A percentile compares a stretch with the other conserved stretches of the same genome.
These are phyloP conservation scores for Stegostoma tigrinum DNA, from an alignment of 2,113 vertebrate genomes.

Conservation along the genomic window DNA sequence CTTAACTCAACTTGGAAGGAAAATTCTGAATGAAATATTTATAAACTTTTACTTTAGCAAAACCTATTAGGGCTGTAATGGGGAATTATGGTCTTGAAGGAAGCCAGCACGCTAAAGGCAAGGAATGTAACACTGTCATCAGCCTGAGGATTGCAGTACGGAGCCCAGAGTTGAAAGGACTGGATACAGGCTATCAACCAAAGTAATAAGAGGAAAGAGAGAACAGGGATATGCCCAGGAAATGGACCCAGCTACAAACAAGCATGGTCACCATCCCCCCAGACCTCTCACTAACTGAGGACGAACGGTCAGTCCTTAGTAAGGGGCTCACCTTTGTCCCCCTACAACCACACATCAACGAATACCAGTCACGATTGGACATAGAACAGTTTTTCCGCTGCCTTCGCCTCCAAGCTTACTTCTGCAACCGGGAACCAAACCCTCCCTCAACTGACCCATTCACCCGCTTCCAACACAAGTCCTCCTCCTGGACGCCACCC, in stretches of 20 bases:
- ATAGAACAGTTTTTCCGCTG: too few relatives aligned
- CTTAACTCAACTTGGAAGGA: not conserved
- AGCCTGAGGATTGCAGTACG: not conserved
- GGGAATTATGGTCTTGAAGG: not conserved
- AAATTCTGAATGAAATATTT: not conserved
- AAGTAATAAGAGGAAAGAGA: not conserved
- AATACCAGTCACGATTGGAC: too few relatives aligned
- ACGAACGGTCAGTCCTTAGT: too few relatives aligned
- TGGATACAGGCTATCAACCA: not conserved
- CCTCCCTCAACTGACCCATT: too few relatives aligned
- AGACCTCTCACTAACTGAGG: too few relatives aligned
- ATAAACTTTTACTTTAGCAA: not conserved
- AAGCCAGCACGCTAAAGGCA: not conserved
- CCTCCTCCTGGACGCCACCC: too few relatives aligned
- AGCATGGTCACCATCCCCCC: too few relatives aligned
- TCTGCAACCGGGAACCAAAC: too few relatives aligned
- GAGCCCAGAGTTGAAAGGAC: not conserved
- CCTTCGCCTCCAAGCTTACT: too few relatives aligned
- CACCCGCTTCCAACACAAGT: too few relatives aligned
- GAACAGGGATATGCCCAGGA: not conserved
- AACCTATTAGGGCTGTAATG: not conserved
- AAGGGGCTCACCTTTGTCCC: too few relatives aligned
- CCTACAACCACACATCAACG: too few relatives aligned
- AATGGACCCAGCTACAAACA: not conserved
- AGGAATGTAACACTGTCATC: not conserved